Conservation (phyloP, 2,113 vertebrate genomes). For the Nettapus auritus region DNA sequence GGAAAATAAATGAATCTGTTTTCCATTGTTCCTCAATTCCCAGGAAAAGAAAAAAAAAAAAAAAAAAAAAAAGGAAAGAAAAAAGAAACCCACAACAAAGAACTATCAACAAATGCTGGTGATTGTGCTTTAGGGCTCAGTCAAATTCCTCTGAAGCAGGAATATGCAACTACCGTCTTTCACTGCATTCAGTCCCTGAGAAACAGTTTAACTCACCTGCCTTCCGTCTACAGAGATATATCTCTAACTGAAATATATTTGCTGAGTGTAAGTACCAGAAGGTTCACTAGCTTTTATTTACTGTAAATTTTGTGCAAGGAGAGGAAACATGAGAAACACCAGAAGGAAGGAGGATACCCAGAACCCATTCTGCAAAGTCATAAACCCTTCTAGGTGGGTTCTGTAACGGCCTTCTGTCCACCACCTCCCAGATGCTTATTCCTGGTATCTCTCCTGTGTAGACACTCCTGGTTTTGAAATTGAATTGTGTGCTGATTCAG, state of each 20-base stretch:
- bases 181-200: neutral
- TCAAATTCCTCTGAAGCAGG: neutral
- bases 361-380: neutral
- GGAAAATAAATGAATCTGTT: neutral
- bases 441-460: neutral
- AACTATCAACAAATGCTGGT: neutral
- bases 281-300: neutral
- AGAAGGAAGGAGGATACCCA: neutral
- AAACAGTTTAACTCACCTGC: neutral
- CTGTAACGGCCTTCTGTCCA: neutral
- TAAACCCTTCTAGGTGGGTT: neutral
- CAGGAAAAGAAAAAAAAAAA: neutral
- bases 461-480: neutral
- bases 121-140: neutral
- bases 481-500: neutral
- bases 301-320: neutral
- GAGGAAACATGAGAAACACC: neutral
- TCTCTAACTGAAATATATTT: neutral
- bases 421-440: neutral
- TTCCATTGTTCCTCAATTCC: neutral
- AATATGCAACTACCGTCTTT: neutral
- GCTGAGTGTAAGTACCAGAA: neutral
- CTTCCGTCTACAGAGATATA: neutral
- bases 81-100: neutral
- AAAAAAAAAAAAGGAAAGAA: neutral